phyloP scores from a whole-genome alignment of 2,888 invertebrate genomes.

The Sisyra nigra region DNA sequence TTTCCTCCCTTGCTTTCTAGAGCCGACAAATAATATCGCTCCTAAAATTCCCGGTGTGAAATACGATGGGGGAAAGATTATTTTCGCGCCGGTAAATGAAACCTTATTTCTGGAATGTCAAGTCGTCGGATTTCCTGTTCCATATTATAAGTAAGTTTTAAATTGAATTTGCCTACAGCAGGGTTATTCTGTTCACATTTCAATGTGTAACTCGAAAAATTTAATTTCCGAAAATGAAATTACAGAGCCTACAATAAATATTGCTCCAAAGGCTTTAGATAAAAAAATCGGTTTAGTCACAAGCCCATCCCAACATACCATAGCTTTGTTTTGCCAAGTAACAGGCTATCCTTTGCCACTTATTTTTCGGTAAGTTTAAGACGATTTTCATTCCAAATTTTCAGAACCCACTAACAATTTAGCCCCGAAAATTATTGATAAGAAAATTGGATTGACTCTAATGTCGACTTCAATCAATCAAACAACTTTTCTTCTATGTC shows the following conservation, averaged over 20 bases:
- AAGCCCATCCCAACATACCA: slow-evolving; percentile 14
- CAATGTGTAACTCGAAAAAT: too few species aligned
- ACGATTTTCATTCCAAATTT: slow-evolving; percentile 14
- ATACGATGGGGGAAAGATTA: slow-evolving; percentile 24
- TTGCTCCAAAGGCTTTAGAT: slow-evolving; percentile 34
- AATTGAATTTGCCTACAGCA: background rate
- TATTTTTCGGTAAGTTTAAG: background rate
- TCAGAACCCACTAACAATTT: slow-evolving; percentile 46
- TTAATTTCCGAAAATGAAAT: background rate
- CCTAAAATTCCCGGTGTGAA: slow-evolving; percentile 32
- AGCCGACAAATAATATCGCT: slow-evolving; percentile 47
- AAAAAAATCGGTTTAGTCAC: slow-evolving; percentile 22
- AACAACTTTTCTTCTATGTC: slow-evolving; percentile 33
- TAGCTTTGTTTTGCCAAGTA: slow-evolving; percentile 37
- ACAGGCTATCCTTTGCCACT: slow-evolving; percentile 46
- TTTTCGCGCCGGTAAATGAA: slow-evolving; percentile 15
- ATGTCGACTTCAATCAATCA: slow-evolving; percentile 10
- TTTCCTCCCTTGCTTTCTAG: slow-evolving; percentile 20
- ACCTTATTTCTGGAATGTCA: slow-evolving; percentile 48
- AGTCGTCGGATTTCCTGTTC: slow-evolving; percentile 51
- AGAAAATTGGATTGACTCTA: slow-evolving; percentile 28
- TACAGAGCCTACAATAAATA: slow-evolving; percentile 43
- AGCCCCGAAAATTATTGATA: slow-evolving; percentile 33
- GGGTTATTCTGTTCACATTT: background rate
- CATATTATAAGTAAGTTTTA: slow-evolving; percentile 47